Base-by-base conservation (phyloP, 1,140 invertebrate species). In the Lepidostoma basale region DNA sequence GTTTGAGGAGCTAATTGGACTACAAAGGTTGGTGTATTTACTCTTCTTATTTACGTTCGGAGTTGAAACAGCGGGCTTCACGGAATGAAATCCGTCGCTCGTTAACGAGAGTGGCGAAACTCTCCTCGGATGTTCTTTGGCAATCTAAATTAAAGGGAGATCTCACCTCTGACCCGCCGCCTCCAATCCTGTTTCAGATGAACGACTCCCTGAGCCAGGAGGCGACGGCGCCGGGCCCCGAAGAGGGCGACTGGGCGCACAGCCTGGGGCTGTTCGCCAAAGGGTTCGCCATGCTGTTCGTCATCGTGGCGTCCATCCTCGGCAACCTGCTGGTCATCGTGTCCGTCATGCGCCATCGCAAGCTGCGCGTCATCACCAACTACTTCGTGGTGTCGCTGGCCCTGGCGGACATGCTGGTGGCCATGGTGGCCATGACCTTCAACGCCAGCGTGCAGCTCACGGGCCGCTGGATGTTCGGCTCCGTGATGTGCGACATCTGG, bases 371-470 rank as follows among this genome's bases (percentile, higher is more conserved):
- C 70, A 95, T 96, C 75, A 97, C 95, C 67, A 98, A 97, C 83
- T 96, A 95, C 78, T 97, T 97, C 80, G 93, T 97, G 54, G 94
- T 97, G 26, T 96, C 94, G 4, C 82, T 98, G 52, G 92, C 95
- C 4, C 87, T 95, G 64, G 94, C 95, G 16, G 94, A 97, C 77
- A 92, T 95, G 82, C 86, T 96, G 39, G 94, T 97, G 2, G 94
- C 94, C 1, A 89, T 96, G 82, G 89, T 95, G 72, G 93, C 92
- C 18, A 95, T 95, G 95, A 94, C 94, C n/a, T 97, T 97, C 84
- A 97, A 96, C 84, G 92, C 93, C 64, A 93, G 90, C 84, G 89
- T 94, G 22, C 90, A 93, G 76, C 84, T 92, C 69, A 88, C 87
- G 74, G 86, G 86, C 64, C 83, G 83, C 45, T 98, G 95, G 96